Percentiles rank a stretch among this genome's conserved stretches.
phyloP scores from a whole-genome alignment of 2,888 invertebrate species.

The Criorhina ranunculi region DNA sequence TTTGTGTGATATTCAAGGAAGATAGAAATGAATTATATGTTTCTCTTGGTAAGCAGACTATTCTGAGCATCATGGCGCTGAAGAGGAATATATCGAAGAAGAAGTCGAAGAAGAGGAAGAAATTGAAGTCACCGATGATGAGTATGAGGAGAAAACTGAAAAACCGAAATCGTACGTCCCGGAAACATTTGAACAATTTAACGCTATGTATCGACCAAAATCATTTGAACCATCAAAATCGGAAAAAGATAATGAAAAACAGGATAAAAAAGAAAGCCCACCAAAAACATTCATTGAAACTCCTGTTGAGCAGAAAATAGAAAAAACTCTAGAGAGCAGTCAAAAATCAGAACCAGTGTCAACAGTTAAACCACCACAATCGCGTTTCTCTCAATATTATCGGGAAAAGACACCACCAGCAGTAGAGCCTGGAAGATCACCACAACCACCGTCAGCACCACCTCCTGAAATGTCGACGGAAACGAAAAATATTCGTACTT shows the following conservation, averaged over 20 bases:
- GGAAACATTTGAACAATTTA: slow-evolving; percentile 82
- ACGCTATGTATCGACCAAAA: slow-evolving; percentile 80
- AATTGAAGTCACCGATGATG: slow-evolving; percentile 75
- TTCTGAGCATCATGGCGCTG: slow-evolving; percentile 82
- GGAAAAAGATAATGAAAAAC: slow-evolving; percentile 81
- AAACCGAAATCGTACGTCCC: slow-evolving; percentile 80
- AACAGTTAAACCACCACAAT: slow-evolving; percentile 24
- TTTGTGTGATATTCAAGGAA: not conserved
- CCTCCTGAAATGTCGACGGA: slow-evolving; percentile 48
- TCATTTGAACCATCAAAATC: slow-evolving; percentile 57
- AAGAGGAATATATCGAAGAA: slow-evolving; percentile 82
- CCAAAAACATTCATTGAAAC: slow-evolving; percentile 7
- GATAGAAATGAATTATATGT: slow-evolving; percentile 27
- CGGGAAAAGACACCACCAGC: slow-evolving; percentile 39
- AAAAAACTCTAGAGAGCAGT: slow-evolving; percentile 14
- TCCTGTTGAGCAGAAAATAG: slow-evolving; percentile 32
- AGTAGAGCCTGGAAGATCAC: slow-evolving; percentile 29
- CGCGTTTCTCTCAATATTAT: slow-evolving; percentile 53
- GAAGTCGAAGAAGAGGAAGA: slow-evolving; percentile 83
- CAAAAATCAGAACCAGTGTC: slow-evolving; percentile 23
- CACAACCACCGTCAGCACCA: slow-evolving; percentile 41
- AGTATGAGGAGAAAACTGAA: slow-evolving; percentile 78
- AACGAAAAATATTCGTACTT: slow-evolving; percentile 73
- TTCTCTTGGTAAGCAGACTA: slow-evolving; percentile 79
- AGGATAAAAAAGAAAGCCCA: slow-evolving; percentile 49